Conservation (phyloP, 1,140 invertebrate genomes). For the Cyclargus thomasi region DNA sequence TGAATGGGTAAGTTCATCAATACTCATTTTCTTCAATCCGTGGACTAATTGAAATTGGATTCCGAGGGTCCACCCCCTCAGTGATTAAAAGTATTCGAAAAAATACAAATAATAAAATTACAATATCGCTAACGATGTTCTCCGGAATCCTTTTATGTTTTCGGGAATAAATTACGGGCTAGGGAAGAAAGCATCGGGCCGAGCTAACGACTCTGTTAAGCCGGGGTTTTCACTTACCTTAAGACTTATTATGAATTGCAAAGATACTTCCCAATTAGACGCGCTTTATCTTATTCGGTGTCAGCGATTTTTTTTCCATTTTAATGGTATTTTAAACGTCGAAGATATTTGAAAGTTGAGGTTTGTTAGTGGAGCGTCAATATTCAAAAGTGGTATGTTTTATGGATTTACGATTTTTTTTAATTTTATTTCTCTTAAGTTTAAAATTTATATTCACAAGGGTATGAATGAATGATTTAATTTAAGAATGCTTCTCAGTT, state of each 20-base stretch:
- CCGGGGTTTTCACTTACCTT: conserved; percentile 40
- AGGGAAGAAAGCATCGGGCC: conserved; percentile 51
- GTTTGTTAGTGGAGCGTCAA: conserved; percentile 27
- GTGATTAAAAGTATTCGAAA: conserved; percentile 73
- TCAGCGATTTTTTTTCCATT: conserved; percentile 11
- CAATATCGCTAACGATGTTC: conserved; percentile 71
- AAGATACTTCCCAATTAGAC: conserved; percentile 35
- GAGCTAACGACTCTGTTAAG: conserved; percentile 60
- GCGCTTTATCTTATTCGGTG: conserved; percentile 20
- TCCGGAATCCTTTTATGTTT: conserved; percentile 72
- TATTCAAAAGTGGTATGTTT: not conserved
- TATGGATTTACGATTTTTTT: too few relatives aligned
- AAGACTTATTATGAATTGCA: conserved; percentile 46
- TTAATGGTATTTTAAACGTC: conserved; percentile 18
- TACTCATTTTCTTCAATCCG: conserved; percentile 67
- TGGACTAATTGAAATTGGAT: conserved; percentile 73
- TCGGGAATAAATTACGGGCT: conserved; percentile 68
- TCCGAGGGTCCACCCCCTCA: conserved; percentile 52
- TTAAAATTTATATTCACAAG: too few relatives aligned
- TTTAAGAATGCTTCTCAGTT: too few relatives aligned
- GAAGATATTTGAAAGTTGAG: conserved; percentile 19
- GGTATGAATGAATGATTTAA: too few relatives aligned
- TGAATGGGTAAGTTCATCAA: conserved; percentile 54
- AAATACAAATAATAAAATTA: conserved; percentile 76
- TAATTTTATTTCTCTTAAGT: too few relatives aligned